phyloP scores from a whole-genome alignment of 2,113 vertebrate genomes.

The Pelecanoides urinatrix region DNA sequence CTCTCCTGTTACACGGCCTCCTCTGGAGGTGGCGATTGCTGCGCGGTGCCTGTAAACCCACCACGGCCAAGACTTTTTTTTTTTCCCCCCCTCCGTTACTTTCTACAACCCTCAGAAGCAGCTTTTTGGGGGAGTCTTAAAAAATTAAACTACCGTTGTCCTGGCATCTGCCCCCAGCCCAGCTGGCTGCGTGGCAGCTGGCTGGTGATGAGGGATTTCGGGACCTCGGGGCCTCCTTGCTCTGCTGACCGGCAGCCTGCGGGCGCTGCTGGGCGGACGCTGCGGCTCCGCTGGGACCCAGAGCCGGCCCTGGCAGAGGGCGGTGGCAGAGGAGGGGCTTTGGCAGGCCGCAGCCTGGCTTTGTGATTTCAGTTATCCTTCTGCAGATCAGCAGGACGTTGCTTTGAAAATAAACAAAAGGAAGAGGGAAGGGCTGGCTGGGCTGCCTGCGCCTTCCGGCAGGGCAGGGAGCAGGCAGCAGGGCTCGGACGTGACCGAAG shows the following conservation, averaged over 20 bases:
- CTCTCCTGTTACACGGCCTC: neutral
- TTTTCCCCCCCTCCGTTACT: neutral
- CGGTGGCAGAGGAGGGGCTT: neutral
- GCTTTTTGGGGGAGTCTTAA: neutral
- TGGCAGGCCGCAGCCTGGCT: neutral
- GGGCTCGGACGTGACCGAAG: neutral
- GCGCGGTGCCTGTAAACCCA: neutral
- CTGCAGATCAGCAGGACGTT: neutral
- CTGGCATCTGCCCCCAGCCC: neutral
- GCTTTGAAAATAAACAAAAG: neutral
- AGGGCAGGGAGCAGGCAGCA: neutral
- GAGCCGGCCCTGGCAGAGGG: neutral
- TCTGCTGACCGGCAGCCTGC: rapidly evolving
- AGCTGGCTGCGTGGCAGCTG: neutral
- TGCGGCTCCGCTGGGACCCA: rapidly evolving
- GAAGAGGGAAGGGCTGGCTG: neutral
- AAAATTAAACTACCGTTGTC: neutral
- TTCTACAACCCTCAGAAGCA: neutral
- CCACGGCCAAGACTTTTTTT: neutral
- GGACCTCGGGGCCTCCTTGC: neutral
- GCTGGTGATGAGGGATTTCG: neutral
- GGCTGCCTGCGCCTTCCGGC: rapidly evolving
- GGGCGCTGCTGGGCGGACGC: neutral
- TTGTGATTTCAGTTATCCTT: rapidly evolving
- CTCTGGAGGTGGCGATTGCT: rapidly evolving